Conservation (phyloP, 2,113 vertebrate genomes). For the Furnarius figulus region DNA sequence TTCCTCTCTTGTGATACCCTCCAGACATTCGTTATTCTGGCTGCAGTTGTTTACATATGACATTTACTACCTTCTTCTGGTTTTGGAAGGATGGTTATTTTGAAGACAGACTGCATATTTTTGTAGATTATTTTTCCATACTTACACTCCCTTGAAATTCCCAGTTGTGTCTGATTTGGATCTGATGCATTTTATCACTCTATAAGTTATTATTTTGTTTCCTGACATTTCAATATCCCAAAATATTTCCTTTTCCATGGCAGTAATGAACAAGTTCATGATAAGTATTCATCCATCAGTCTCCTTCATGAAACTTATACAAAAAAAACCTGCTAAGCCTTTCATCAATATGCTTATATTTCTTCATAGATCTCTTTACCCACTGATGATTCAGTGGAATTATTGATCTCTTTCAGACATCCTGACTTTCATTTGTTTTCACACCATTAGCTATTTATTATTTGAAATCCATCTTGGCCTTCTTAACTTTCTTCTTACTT, state of each 20-base stretch:
- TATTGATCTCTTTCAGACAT: constrained; percentile 5
- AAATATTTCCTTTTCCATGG: not conserved
- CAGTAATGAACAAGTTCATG: not conserved
- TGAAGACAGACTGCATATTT: not conserved
- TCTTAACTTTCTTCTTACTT: constrained; percentile 12
- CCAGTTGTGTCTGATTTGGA: not conserved
- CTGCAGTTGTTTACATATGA: not conserved
- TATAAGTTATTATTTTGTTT: not conserved
- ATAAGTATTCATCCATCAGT: not conserved
- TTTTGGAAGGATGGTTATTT: not conserved
- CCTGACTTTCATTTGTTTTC: constrained; percentile 16
- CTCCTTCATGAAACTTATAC: not conserved
- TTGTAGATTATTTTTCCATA: not conserved
- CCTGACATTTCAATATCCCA: not conserved
- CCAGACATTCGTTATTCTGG: not conserved
- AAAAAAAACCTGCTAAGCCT: not conserved
- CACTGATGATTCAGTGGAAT: not conserved
- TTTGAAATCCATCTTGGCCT: not conserved
- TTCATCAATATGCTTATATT: not conserved
- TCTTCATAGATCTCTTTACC: not conserved
- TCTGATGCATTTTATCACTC: not conserved
- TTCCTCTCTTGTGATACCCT: not conserved
- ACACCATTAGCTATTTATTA: not conserved
- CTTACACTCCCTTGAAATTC: not conserved
- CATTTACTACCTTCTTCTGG: not conserved